A percentile compares a stretch with the other conserved stretches of the same genome.
These are phyloP conservation scores for Mycalesis mineus DNA, from an alignment of 2,888 invertebrate genomes.

Conservation along the genomic window DNA sequence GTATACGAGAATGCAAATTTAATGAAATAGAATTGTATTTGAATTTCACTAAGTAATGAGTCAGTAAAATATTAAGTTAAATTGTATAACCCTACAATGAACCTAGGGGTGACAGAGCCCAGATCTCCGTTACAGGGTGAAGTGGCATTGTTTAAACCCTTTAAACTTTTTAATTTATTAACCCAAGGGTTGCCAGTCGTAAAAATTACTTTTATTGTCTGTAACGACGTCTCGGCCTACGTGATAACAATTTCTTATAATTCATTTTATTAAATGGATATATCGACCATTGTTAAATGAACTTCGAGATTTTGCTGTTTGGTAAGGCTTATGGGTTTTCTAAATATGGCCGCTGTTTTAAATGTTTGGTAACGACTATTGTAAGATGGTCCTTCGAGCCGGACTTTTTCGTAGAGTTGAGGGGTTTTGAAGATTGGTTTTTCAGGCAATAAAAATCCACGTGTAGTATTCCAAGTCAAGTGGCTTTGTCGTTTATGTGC, in stretches of 20 bases:
- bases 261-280: constrained; percentile 47
- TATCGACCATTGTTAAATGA: constrained; percentile 38
- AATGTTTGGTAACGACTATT: constrained; percentile 33
- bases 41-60: too few species aligned
- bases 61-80: background rate
- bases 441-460: constrained; percentile 4
- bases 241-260: constrained; percentile 75
- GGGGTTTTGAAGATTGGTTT: constrained; percentile 23
- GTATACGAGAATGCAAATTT: too few species aligned
- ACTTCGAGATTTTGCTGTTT: constrained; percentile 24
- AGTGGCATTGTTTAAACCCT: constrained; percentile 71
- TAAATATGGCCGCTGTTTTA: constrained; percentile 43
- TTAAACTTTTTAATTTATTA: constrained; percentile 76
- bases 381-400: constrained; percentile 35
- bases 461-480: constrained; percentile 53
- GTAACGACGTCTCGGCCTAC: constrained; percentile 76
- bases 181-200: constrained; percentile 71
- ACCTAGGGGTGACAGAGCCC: constrained; percentile 58
- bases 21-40: too few species aligned
- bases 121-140: constrained; percentile 66
- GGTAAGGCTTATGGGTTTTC: constrained; percentile 20
- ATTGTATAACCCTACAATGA: constrained; percentile 37
- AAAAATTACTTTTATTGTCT: constrained; percentile 78
- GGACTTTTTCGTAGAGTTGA: constrained; percentile 4
- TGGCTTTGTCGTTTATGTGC: constrained; percentile 66